These are phyloP conservation scores for Celastrina argiolus DNA, from an alignment of 2,888 invertebrate genomes.

Conservation along the genomic window DNA sequence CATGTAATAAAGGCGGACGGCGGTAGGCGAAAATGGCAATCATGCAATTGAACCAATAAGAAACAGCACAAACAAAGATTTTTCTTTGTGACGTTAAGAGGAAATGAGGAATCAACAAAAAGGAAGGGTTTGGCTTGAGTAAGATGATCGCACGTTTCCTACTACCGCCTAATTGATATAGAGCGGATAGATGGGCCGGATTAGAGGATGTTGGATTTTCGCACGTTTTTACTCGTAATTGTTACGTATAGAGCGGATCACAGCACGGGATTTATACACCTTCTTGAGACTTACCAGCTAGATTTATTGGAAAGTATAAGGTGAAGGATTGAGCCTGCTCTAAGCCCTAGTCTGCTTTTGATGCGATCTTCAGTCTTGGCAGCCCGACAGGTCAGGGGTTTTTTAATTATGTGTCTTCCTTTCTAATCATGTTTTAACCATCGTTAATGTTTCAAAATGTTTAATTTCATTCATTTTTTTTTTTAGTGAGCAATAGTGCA, in stretches of 20 bases:
- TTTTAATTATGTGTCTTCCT: too few species aligned
- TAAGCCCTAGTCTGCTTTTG: not conserved
- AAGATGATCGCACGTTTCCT: not conserved
- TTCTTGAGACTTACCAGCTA: not conserved
- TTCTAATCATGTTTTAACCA: too few species aligned
- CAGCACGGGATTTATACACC: constrained; percentile 25
- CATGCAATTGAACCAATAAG: not conserved
- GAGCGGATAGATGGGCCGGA: constrained; percentile 3
- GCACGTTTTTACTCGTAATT: constrained; percentile 29
- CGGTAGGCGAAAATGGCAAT: not conserved
- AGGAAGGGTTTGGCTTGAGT: not conserved
- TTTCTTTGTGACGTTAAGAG: not conserved
- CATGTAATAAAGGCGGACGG: not conserved
- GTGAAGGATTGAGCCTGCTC: not conserved
- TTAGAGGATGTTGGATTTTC: constrained; percentile 21
- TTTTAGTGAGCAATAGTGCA: too few species aligned
- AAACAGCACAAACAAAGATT: not conserved
- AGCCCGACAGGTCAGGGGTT: too few species aligned
- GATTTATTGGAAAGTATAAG: not conserved
- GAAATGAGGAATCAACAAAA: constrained; percentile 6
- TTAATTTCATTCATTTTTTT: too few species aligned
- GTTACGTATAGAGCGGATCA: constrained; percentile 34
- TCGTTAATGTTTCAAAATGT: too few species aligned
- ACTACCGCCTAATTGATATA: constrained; percentile 6
- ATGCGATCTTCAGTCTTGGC: too few species aligned